Base-by-base conservation (phyloP, 30 jellyfish, hydroid and myxozoan genomes). In the Clytia hemisphaerica region DNA sequence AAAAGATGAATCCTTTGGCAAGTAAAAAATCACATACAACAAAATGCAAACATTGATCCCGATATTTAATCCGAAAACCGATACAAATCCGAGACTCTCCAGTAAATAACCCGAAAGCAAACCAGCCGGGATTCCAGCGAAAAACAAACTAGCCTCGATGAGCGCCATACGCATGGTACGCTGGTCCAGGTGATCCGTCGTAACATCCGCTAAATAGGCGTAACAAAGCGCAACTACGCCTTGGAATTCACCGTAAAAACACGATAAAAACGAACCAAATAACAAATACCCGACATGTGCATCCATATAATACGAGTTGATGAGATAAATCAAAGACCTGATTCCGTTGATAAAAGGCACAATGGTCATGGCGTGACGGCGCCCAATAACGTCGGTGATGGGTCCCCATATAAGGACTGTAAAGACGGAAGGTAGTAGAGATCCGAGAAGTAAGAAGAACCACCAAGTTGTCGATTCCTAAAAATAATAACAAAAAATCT, bases 321-420 rank as follows among this genome's bases (percentile, higher is more conserved):
- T 61, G 46, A 78, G 40, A 64, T 80, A 89, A 15, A 75, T 50
- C 5, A 49, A 38, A 47, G 94, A 27, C 44, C 93, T 95, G 4
- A 73, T 61, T n/a, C 78, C 93, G 58, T 70, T 58, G 67, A 89
- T 60, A 38, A 82, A 51, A 7, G 98, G 98, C 2, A 83, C 93
- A 10, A 82, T 35, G 45, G 67, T 21, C 68, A 82, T 81, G 16
- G 83, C 93, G 33, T 80, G 78, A 40, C 71, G 58, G 46, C 94
- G 46, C 2, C 98, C 98, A 31, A 89, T 76, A 4, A 55, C 76
- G 66, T 89, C 98, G 1, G 93, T 87, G 30, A 82, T 55, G 29
- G 98, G 95, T 2, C 98, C 98, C 94, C 94, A 76, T 27, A 89
- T 62, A 6, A 89, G 79, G 22, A 82, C 93, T 10, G 98, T 75